A percentile compares a stretch with the other conserved stretches of the same genome.
Conservation (phyloP, 2,797 vertebrate genomes). For the Cichlasoma orientale region DNA sequence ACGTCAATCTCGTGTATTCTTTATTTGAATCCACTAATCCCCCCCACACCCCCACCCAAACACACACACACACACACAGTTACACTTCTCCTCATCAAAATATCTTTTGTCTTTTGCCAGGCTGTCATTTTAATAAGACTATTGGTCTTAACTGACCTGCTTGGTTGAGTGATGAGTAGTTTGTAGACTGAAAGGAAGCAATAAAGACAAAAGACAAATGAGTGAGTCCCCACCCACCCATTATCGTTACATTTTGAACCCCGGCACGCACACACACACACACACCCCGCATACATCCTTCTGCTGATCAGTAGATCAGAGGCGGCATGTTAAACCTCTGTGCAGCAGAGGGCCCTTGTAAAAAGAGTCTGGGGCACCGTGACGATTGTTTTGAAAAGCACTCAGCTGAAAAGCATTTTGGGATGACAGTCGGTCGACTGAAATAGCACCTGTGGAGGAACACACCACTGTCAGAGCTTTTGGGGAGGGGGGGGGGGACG, state of each 20-base stretch:
- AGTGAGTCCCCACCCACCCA: neutral
- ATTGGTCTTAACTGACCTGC: conserved; percentile 27
- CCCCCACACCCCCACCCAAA: neutral
- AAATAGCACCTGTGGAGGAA: conserved; percentile 80
- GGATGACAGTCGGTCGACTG: conserved; percentile 79
- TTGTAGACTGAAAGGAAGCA: conserved; percentile 29
- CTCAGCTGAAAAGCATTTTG: conserved; percentile 82
- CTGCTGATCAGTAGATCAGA: conserved; percentile 64
- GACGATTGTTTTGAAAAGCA: conserved; percentile 84
- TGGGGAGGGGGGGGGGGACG: neutral
- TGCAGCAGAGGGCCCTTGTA: conserved; percentile 72
- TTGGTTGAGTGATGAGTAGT: conserved; percentile 22
- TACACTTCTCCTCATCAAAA: conserved; percentile 6
- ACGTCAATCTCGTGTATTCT: conserved; percentile 3
- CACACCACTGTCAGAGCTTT: conserved; percentile 65
- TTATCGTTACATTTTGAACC: conserved; percentile 1
- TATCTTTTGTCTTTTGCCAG: conserved; percentile 31
- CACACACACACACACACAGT: neutral
- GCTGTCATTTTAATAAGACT: conserved; percentile 36
- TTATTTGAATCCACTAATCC: neutral
- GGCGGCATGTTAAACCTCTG: conserved; percentile 73
- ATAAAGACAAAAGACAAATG: conserved; percentile 27
- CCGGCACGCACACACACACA: neutral
- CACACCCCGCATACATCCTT: conserved; percentile 1
- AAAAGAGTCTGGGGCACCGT: conserved; percentile 76